Evolutionary conservation across 2,113 vertebrate species (phyloP).

Genomic region (Eonycteris spelaea): DNA sequence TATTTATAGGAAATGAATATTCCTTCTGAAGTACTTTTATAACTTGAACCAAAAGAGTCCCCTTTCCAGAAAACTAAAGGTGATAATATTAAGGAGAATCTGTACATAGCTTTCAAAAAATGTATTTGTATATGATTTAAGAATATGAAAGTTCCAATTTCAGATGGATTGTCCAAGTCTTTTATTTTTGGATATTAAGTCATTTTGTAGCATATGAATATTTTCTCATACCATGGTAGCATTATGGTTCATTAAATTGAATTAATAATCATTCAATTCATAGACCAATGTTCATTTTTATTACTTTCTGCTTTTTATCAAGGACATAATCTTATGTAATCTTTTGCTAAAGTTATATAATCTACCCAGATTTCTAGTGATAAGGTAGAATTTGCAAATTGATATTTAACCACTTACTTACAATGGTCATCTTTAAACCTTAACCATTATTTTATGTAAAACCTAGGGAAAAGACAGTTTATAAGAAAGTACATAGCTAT

Average conservation of each 20-base stretch:
- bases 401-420: conserved; percentile 34
- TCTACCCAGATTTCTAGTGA: conserved; percentile 16
- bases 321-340: conserved; percentile 28
- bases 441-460: not conserved
- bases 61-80: not conserved
- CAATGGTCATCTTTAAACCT: conserved; percentile 7
- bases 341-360: conserved; percentile 49
- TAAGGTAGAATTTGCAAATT: conserved; percentile 26
- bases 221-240: not conserved
- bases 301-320: conserved; percentile 21
- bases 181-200: not conserved
- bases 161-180: not conserved
- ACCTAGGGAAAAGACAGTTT: conserved; percentile 5
- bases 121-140: not conserved
- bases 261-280: conserved; percentile 8
- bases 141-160: not conserved
- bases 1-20: not conserved
- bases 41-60: not conserved
- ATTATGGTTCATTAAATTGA: not conserved
- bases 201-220: not conserved
- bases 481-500: not conserved
- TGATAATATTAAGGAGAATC: not conserved
- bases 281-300: conserved; percentile 20
- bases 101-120: not conserved
- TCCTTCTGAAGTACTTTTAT: not conserved